These are phyloP conservation scores for Abrostola triplasia DNA, from an alignment of 2,888 invertebrate genomes.

Conservation along the genomic window DNA sequence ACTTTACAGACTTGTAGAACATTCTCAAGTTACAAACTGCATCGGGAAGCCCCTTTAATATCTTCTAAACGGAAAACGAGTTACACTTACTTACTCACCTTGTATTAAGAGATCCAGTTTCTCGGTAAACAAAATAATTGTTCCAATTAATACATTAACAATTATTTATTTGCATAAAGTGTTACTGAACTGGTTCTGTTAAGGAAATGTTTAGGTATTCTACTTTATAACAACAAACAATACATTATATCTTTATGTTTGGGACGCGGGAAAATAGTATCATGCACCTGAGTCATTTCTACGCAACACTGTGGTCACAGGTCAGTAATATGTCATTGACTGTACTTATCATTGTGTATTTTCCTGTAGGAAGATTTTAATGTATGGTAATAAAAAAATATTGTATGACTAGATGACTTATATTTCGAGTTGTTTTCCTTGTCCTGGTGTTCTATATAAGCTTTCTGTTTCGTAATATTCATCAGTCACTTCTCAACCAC, in stretches of 20 bases:
- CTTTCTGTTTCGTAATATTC: constrained; percentile 41
- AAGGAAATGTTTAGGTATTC: not conserved
- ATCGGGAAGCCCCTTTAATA: constrained; percentile 16
- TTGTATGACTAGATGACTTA: constrained; percentile 67
- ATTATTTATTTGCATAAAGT: constrained; percentile 2
- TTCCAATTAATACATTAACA: constrained; percentile 4
- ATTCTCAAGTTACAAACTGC: constrained; percentile 18
- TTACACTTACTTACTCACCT: constrained; percentile 22
- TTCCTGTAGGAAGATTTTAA: constrained; percentile 81
- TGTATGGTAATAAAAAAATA: constrained; percentile 70
- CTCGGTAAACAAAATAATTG: constrained; percentile 7
- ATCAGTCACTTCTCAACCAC: constrained; percentile 63
- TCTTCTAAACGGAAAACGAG: not conserved
- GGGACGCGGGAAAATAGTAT: not conserved
- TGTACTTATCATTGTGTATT: constrained; percentile 62
- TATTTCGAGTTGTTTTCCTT: constrained; percentile 74
- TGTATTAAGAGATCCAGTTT: constrained; percentile 20
- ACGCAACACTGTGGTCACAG: constrained; percentile 38
- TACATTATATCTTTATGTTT: not conserved
- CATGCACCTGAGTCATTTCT: constrained; percentile 38
- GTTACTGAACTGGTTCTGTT: not conserved
- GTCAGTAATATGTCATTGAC: constrained; percentile 53
- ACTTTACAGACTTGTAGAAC: not conserved
- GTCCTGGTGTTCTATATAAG: constrained; percentile 71
- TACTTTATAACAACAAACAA: not conserved